A percentile compares a stretch with the other conserved stretches of the same genome.
These are phyloP conservation scores for Maniola hyperantus DNA, from an alignment of 2,888 invertebrate genomes.

Conservation along the genomic window DNA sequence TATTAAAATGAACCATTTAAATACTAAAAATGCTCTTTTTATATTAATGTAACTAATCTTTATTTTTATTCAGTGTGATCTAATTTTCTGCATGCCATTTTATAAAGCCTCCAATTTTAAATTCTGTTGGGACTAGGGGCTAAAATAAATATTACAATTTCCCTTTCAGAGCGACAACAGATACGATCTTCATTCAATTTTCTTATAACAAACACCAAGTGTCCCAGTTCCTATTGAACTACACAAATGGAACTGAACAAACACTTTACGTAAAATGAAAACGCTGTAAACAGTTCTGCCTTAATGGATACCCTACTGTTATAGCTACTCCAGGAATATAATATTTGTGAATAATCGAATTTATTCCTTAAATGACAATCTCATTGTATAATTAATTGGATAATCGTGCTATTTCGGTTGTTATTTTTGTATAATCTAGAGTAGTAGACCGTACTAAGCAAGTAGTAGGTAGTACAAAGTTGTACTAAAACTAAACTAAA, in stretches of 20 bases:
- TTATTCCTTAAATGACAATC: not conserved
- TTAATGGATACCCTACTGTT: constrained; percentile 14
- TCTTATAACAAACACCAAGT: constrained; percentile 27
- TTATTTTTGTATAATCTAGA: too few relatives aligned
- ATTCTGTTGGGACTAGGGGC: not conserved
- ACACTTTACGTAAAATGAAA: constrained; percentile 32
- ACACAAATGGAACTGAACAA: constrained; percentile 34
- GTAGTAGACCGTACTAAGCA: too few relatives aligned
- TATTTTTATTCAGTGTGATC: not conserved
- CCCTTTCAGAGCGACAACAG: constrained; percentile 47
- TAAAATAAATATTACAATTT: constrained; percentile 24
- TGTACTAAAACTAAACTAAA: too few relatives aligned
- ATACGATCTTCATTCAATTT: constrained; percentile 36
- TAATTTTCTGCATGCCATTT: not conserved
- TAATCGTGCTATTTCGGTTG: not conserved
- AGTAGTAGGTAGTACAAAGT: too few relatives aligned
- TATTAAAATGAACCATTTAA: too few relatives aligned
- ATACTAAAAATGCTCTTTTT: too few relatives aligned
- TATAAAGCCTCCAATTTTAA: not conserved
- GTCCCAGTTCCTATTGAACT: constrained; percentile 37
- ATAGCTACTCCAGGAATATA: not conserved
- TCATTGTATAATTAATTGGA: not conserved
- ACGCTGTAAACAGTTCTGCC: constrained; percentile 11
- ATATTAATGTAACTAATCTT: not conserved
- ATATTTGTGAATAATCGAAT: not conserved